These are phyloP conservation scores for Gadus macrocephalus DNA, from an alignment of 2,113 vertebrate species.

Conservation along the genomic window DNA sequence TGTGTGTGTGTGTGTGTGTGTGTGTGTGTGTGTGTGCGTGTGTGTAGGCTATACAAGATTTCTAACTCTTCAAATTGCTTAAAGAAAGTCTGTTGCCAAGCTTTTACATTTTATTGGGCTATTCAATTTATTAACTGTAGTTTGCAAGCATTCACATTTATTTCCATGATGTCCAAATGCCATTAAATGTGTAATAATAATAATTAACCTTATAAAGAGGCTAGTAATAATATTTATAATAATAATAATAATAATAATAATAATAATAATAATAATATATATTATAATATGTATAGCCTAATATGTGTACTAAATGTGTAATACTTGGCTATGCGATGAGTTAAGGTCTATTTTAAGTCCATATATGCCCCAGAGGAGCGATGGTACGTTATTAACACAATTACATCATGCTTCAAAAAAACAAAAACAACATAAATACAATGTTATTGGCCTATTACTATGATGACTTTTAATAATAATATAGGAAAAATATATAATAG, in stretches of 20 bases:
- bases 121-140: no score
- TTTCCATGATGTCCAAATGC: no score
- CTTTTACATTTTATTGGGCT: background rate
- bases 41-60: background rate
- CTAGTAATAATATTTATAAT: no score
- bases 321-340: no score
- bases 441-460: background rate
- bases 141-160: no score
- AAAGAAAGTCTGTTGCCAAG: slow-evolving; percentile 8
- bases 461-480: no score
- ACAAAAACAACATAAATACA: background rate
- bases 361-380: background rate
- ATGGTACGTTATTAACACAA: background rate
- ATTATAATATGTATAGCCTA: no score
- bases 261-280: no score
- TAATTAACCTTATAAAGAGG: no score
- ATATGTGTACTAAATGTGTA: no score
- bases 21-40: background rate
- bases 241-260: no score
- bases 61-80: background rate
- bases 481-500: background rate
- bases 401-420: background rate
- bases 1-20: slow-evolving; percentile 4
- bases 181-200: no score
- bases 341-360: background rate